Base-by-base conservation (phyloP, 2,888 invertebrate species). In the Cantharis rustica region DNA sequence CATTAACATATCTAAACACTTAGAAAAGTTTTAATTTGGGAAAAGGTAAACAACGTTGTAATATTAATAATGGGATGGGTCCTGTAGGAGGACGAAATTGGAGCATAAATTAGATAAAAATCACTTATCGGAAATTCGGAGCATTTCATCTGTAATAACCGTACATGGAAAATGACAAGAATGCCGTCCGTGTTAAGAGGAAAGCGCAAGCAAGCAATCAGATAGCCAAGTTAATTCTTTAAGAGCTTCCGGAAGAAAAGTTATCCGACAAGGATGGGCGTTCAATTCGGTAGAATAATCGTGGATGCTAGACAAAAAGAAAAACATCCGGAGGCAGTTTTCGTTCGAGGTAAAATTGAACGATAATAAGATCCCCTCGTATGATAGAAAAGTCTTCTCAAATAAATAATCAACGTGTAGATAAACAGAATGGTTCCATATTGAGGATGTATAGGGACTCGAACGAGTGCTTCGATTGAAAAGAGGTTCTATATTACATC, bases 351-450 rank as follows among this genome's bases (percentile, higher is more conserved):
- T 68, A 68, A 66, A 75, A 75, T 68, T 62, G 78, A 76, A 75
- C 69, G 71, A 75, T 78, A 79, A 80, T 79, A 78, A 79, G 79
- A 78, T 76, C 73, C 78, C 80, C 79, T 76, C 71, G 61, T 64
- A 69, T 61, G 79, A 80, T 79, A 80, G 68, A 63, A 71, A 73
- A 73, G 75, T 70, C 73, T 74, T 72, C 79, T 76, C 73, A 80
- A 80, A 80, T 79, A 80, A 80, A 80, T 80, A 80, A 80, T 80
- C 80, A 80, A 79, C 77, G 79, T 77, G 74, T 71, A 73, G 76
- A 79, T 80, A 80, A 79, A 80, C 78, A 76, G 76, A 75, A 78
- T 71, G 73, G 74, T 72, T 72, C 78, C 73, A 78, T 78, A 73
- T 72, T 68, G 75, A 17, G 70, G 69, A 72, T 73, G 78, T 76